These are phyloP conservation scores for Amblyjoppa proteus DNA, from an alignment of 2,888 invertebrate species.

Conservation along the genomic window DNA sequence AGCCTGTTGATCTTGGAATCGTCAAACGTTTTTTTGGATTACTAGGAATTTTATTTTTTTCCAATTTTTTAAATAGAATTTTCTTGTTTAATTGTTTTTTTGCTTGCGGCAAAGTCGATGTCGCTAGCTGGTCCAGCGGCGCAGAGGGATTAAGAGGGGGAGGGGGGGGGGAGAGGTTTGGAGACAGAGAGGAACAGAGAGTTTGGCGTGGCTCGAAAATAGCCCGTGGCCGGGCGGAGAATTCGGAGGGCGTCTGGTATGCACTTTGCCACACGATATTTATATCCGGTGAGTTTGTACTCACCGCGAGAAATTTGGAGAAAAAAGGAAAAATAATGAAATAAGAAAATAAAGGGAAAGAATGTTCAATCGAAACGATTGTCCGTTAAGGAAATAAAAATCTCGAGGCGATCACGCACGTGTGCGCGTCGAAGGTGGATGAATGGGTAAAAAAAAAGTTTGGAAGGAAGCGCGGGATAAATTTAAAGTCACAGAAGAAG, in stretches of 20 bases:
- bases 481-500: too few relatives aligned
- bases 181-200: constrained; percentile 32
- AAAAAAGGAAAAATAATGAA: constrained; percentile 10
- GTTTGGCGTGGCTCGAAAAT: constrained; percentile 77
- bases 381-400: neutral
- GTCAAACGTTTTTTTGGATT: neutral
- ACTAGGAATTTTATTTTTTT: neutral
- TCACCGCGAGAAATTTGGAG: neutral
- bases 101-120: neutral
- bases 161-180: neutral
- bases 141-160: neutral
- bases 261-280: constrained; percentile 79
- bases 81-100: too few relatives aligned
- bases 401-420: neutral
- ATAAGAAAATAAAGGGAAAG: constrained; percentile 9
- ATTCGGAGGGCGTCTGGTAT: constrained; percentile 79
- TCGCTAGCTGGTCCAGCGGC: neutral
- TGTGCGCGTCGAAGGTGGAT: too few relatives aligned
- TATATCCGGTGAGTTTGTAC: constrained; percentile 72
- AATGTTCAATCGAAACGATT: constrained; percentile 9
- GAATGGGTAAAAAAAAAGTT: too few relatives aligned
- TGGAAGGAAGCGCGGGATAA: too few relatives aligned
- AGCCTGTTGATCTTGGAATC: constrained; percentile 1
- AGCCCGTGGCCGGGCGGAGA: constrained; percentile 76
- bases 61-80: neutral